Evolutionary conservation across 2,797 vertebrate species (phyloP).

Genomic region (Uromys caudimaculatus): DNA sequence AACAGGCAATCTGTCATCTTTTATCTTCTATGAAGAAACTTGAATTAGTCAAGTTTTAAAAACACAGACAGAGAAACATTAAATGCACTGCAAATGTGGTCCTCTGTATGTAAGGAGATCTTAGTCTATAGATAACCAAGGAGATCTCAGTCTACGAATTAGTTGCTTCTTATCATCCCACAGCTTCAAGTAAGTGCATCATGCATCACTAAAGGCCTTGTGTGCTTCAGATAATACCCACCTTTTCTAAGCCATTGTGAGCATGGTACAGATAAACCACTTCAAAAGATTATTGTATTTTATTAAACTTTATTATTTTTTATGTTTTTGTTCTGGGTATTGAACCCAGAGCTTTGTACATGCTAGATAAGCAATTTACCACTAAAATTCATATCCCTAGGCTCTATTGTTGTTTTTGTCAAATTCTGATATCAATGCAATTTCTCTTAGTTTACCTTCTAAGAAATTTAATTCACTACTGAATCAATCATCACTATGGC

Average conservation of each 20-base stretch:
- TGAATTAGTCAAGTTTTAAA: constrained; percentile 16
- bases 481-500: neutral
- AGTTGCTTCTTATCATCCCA: neutral
- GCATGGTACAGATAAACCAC: neutral
- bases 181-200: neutral
- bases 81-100: neutral
- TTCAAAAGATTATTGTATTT: neutral
- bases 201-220: neutral
- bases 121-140: neutral
- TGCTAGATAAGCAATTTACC: neutral
- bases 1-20: constrained; percentile 5
- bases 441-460: neutral
- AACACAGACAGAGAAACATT: neutral
- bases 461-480: neutral
- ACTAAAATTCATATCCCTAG: neutral
- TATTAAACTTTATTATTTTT: neutral
- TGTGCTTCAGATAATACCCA: neutral
- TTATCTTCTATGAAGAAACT: constrained; percentile 3
- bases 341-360: neutral
- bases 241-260: neutral
- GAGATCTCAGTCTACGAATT: neutral
- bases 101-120: neutral
- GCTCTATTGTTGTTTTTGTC: neutral
- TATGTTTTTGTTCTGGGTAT: neutral
- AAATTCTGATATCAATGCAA: neutral